Evolutionary conservation across 2,797 vertebrate species (phyloP), one percentile per base, ranked within the genome.

Genomic region (Argyrosomus regius): DNA sequence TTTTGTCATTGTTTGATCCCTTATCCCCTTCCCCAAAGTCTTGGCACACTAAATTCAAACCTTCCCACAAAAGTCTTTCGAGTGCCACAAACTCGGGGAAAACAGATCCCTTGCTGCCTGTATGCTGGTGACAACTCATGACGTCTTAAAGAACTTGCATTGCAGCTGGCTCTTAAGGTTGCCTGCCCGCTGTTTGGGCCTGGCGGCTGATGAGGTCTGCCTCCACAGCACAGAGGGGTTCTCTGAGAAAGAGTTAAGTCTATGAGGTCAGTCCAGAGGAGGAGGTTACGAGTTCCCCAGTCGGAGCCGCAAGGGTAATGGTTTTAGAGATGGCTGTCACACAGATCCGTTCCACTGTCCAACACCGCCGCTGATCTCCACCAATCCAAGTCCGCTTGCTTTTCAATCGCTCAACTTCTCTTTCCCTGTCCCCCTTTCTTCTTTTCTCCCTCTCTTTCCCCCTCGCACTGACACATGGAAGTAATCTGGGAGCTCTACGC

Each of bases 311-410:
- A 75, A 91, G 91, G 93, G 92, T 95, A 95, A 95, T 95, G 93
- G 95, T 95, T 93, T 96, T 96, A 95, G 92, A 91, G 93, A 95
- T 94, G 95, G 93, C 94, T 95, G 95, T 96, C 95, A 95, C 93
- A 94, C 84, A 93, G 94, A 95, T 96, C 94, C 93, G 95, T 96
- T 95, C 94, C 95, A 95, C 93, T 91, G 93, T 93, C 94, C 94
- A 82, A 89, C 90, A 92, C 88, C 75, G 67, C 82, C 68, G 80
- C 90, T 93, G 92, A 94, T 93, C 94, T 92, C 86, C 87, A 88
- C 88, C 93, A 80, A 87, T 85, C 87, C 89, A 16, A 80, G 82
- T 81, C 76, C 73, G 65, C 88, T 86, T n/a, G 89, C 91, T 87
- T 90, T 91, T 92, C 92, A 89, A 71, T 87, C 86, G 81, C 88